Percentiles rank a stretch among this genome's conserved stretches.
phyloP scores from a whole-genome alignment of 2,888 invertebrate species.

The Clistopyga incitator region DNA sequence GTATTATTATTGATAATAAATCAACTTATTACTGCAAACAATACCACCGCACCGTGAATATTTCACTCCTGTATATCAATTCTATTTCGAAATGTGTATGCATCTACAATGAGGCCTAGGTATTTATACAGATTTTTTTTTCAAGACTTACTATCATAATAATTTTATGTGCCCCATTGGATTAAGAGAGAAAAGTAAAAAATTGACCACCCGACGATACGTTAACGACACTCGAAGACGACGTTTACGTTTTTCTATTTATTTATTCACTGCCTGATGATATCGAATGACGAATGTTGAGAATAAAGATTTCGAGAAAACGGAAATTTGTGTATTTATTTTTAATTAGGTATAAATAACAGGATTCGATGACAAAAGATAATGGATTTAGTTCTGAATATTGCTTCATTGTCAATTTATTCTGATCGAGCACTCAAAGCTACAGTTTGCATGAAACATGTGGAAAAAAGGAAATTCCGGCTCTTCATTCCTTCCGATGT shows the following conservation, averaged over 20 bases:
- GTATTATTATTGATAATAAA: no score
- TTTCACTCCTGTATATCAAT: no score
- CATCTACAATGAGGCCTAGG: no score
- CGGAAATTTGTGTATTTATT: conserved; percentile 27
- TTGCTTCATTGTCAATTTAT: conserved; percentile 66
- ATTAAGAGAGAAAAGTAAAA: neutral
- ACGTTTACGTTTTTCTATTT: conserved; percentile 52
- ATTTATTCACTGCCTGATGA: conserved; percentile 56
- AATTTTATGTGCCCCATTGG: no score
- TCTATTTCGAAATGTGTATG: no score
- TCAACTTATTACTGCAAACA: no score
- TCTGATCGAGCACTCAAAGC: conserved; percentile 54
- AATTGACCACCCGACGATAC: neutral
- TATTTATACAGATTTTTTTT: no score
- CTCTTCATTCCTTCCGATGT: neutral
- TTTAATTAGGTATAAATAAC: conserved; percentile 4
- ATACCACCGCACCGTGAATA: no score
- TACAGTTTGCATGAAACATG: conserved; percentile 51
- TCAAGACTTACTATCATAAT: no score
- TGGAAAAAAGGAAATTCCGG: conserved; percentile 29
- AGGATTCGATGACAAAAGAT: conserved; percentile 14
- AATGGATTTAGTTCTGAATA: conserved; percentile 13
- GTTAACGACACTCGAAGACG: conserved; percentile 35
- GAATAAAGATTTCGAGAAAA: conserved; percentile 56
- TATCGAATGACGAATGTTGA: conserved; percentile 54